These are phyloP conservation scores for Laticauda laticaudata DNA, from an alignment of 2,113 vertebrate species.

Conservation along the genomic window DNA sequence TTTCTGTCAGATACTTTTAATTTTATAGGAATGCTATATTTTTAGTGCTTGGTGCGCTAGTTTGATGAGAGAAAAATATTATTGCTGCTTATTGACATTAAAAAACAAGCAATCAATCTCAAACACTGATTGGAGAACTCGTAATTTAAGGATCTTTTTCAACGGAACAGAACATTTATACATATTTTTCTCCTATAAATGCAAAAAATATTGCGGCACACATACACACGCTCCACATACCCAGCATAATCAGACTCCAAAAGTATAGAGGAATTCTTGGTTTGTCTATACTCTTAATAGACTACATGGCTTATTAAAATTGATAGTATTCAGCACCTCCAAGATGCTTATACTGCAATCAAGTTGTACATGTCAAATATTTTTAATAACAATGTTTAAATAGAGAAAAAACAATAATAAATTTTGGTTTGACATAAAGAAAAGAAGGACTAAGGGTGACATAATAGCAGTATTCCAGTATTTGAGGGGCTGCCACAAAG, in stretches of 20 bases:
- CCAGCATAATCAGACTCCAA: neutral
- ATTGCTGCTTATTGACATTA: neutral
- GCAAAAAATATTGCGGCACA: neutral
- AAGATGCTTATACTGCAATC: conserved; percentile 51
- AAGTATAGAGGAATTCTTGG: conserved; percentile 40
- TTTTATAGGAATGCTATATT: neutral
- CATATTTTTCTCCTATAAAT: neutral
- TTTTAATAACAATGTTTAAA: conserved; percentile 12
- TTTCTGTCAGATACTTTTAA: neutral
- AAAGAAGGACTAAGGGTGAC: neutral
- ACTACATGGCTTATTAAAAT: conserved; percentile 65
- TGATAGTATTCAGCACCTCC: conserved; percentile 56
- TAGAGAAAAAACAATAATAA: neutral
- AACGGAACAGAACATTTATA: neutral
- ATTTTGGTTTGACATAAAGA: neutral
- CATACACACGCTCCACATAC: neutral
- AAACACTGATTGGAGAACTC: no score
- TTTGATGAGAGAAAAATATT: neutral
- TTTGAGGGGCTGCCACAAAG: neutral
- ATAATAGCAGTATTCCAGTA: neutral
- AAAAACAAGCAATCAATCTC: neutral
- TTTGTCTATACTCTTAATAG: conserved; percentile 51
- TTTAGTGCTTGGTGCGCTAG: neutral
- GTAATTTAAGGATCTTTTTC: neutral
- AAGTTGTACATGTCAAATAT: conserved; percentile 40